Evolutionary conservation across 2,113 vertebrate genomes (phyloP).

Genomic region (Macquaria australasica): DNA sequence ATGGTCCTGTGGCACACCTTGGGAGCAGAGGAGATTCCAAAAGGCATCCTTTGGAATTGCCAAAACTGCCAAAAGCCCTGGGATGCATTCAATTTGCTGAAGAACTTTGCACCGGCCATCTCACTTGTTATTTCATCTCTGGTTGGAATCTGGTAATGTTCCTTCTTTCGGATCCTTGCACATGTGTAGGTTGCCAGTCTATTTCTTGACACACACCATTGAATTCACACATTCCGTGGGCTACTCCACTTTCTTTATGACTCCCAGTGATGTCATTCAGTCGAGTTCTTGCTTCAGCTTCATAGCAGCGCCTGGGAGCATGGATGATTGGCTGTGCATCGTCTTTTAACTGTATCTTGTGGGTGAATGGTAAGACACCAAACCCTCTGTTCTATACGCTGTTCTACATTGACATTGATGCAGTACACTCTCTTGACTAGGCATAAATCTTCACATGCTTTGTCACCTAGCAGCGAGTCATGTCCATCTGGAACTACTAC

Average conservation of each 20-base stretch:
- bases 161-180: background rate
- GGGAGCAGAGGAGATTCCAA: background rate
- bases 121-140: background rate
- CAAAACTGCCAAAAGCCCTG: background rate
- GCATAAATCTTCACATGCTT: background rate
- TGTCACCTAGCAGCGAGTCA: too few relatives aligned
- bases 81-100: background rate
- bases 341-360: slow-evolving; percentile 10
- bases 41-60: background rate
- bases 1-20: background rate
- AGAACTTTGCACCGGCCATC: background rate
- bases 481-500: background rate
- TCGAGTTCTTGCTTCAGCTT: background rate
- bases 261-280: background rate
- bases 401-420: background rate
- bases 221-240: background rate
- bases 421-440: background rate
- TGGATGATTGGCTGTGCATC: background rate
- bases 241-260: background rate
- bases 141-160: background rate
- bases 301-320: background rate
- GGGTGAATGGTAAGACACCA: background rate
- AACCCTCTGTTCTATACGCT: background rate
- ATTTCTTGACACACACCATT: background rate
- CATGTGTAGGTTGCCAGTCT: background rate